Conservation (phyloP, 2,113 vertebrate genomes). For the Cynocephalus volans region DNA sequence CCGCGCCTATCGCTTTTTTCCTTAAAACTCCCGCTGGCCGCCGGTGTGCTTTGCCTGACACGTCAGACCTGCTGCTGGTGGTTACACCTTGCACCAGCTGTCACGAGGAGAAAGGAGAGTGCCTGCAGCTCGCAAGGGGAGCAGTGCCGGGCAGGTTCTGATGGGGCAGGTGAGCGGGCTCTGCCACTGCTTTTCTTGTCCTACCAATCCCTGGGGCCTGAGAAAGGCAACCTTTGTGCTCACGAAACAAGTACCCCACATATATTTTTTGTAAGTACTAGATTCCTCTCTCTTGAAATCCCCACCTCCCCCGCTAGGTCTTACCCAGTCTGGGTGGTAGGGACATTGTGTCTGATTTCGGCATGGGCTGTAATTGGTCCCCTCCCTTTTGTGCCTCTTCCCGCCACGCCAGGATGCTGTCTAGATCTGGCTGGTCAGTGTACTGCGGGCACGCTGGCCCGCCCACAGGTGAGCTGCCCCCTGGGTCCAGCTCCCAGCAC, state of each 20-base stretch:
- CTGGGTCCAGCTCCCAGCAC: background rate
- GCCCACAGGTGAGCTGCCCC: background rate
- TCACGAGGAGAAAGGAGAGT: background rate
- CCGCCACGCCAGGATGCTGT: fast-evolving
- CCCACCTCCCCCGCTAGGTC: fast-evolving
- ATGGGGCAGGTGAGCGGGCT: fast-evolving
- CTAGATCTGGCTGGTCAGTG: too few species aligned
- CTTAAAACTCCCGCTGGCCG: background rate
- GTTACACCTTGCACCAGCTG: fast-evolving
- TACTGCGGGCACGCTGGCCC: background rate
- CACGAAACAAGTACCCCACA: fast-evolving
- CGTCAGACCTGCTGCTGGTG: fast-evolving
- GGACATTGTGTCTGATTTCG: background rate
- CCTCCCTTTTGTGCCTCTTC: background rate
- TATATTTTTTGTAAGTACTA: background rate
- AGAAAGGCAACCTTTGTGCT: background rate
- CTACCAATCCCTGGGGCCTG: background rate
- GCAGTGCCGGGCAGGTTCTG: too few species aligned
- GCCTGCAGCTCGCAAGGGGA: too few species aligned
- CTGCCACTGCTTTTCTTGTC: background rate
- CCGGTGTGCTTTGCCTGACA: background rate
- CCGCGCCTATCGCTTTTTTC: background rate
- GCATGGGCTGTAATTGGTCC: fast-evolving
- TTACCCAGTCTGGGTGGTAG: background rate
- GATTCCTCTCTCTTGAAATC: background rate